Evolutionary conservation across 92 coral and sea anemone species (phyloP).

Genomic region (Parazoanthus atlanticus): DNA sequence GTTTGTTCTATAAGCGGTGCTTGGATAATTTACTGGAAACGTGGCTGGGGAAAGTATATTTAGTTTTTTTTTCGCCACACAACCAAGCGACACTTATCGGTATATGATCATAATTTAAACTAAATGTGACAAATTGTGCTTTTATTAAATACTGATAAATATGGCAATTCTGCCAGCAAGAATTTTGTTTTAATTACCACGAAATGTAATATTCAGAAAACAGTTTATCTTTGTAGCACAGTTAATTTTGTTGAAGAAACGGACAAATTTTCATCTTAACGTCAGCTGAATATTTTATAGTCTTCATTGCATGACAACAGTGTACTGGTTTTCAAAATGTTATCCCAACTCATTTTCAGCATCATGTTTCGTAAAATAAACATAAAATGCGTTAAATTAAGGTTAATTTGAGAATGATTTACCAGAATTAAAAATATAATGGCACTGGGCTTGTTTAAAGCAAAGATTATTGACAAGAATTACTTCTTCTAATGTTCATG

Average conservation of each 20-base stretch:
- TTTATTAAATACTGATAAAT: background rate
- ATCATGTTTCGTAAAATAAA: background rate
- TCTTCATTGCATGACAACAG: background rate
- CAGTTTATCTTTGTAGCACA: background rate
- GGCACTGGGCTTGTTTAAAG: background rate
- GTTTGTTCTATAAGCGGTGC: background rate
- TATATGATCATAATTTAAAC: background rate
- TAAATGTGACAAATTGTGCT: background rate
- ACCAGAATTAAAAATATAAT: background rate
- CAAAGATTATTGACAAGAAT: background rate
- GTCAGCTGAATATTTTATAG: background rate
- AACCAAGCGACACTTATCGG: background rate
- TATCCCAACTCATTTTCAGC: background rate
- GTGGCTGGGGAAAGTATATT: background rate
- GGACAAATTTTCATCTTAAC: background rate
- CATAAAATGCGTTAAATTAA: slow-evolving; percentile 1
- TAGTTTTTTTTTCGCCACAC: no score
- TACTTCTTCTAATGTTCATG: background rate
- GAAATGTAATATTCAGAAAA: background rate
- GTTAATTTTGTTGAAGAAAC: background rate
- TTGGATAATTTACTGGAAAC: no score
- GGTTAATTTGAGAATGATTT: background rate
- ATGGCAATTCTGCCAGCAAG: background rate
- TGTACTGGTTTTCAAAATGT: background rate
- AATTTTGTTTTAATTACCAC: background rate